Conservation (phyloP, 2,113 vertebrate genomes). For the Furnarius figulus region DNA sequence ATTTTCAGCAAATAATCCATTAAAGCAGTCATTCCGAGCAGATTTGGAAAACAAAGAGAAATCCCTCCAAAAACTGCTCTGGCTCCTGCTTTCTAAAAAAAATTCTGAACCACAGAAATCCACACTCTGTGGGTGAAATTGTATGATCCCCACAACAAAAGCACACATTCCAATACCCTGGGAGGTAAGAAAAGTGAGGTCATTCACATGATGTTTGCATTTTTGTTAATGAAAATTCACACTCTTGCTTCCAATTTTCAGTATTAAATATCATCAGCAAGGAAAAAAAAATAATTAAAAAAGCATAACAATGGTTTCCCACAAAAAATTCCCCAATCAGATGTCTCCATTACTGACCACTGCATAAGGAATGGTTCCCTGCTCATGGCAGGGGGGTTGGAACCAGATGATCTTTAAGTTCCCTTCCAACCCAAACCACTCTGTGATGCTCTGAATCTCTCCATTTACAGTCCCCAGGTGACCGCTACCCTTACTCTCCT, state of each 20-base stretch:
- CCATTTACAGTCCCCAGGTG: background rate
- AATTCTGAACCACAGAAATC: background rate
- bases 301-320: background rate
- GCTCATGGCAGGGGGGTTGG: accelerated
- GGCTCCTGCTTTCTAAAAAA: background rate
- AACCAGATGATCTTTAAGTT: background rate
- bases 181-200: background rate
- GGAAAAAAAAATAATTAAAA: background rate
- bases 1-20: background rate
- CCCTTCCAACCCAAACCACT: background rate
- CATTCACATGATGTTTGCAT: background rate
- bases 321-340: accelerated
- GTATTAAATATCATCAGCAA: background rate
- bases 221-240: background rate
- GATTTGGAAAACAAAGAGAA: background rate
- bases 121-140: background rate
- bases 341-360: background rate
- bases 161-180: background rate
- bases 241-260: background rate
- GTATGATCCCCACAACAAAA: background rate
- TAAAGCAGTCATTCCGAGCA: background rate
- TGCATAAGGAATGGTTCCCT: background rate
- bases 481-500: background rate
- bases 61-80: background rate
- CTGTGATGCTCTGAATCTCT: background rate